phyloP scores from a whole-genome alignment of 1,140 invertebrate genomes.

The Drosophila ficusphila region DNA sequence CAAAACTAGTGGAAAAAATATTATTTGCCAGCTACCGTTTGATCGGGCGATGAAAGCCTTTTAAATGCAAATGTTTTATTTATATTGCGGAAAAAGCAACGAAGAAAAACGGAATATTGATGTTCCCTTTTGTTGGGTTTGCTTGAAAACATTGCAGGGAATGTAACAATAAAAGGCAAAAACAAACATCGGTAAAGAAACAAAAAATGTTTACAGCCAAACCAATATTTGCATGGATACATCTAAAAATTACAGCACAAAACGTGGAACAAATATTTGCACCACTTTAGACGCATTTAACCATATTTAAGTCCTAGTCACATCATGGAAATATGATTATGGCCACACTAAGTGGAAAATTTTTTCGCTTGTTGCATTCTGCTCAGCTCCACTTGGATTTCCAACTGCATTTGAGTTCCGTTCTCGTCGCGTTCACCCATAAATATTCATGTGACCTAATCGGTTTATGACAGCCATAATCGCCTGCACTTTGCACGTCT shows the following conservation, averaged over 20 bases:
- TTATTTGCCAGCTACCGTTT: conserved; percentile 30
- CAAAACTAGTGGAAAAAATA: conserved; percentile 23
- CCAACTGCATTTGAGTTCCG: background rate
- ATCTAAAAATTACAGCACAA: too few relatives aligned
- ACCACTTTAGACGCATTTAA: too few relatives aligned
- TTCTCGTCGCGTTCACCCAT: conserved; percentile 44
- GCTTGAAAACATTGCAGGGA: conserved; percentile 27
- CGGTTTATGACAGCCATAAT: conserved; percentile 70
- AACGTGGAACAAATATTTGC: too few relatives aligned
- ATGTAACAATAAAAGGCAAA: conserved; percentile 13
- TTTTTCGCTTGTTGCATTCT: conserved; percentile 59
- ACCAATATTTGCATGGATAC: background rate
- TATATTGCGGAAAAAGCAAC: conserved; percentile 48
- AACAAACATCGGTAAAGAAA: conserved; percentile 5
- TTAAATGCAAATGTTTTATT: conserved; percentile 70
- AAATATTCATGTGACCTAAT: conserved; percentile 78
- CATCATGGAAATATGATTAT: conserved; percentile 34
- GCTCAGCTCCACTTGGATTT: conserved; percentile 12
- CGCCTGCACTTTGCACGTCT: conserved; percentile 60
- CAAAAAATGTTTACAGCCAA: conserved; percentile 8
- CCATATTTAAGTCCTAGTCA: background rate
- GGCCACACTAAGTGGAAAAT: conserved; percentile 13
- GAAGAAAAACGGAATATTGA: conserved; percentile 58
- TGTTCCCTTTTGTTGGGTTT: conserved; percentile 42
- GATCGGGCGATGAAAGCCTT: conserved; percentile 42